Conservation (phyloP, 2,113 vertebrate genomes). For the Euleptes europaea region DNA sequence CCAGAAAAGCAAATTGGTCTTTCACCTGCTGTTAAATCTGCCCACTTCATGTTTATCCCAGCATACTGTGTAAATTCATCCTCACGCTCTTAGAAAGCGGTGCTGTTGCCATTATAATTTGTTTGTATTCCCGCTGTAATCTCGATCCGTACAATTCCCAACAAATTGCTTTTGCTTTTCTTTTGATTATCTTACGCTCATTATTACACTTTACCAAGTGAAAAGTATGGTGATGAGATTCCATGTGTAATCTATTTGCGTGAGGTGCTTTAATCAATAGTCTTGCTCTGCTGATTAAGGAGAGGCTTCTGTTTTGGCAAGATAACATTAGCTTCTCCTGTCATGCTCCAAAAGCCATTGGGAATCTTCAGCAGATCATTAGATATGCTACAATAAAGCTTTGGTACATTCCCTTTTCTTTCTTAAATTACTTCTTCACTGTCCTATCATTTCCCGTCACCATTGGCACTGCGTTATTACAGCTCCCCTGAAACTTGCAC, state of each 20-base stretch:
- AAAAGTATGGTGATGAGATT: constrained; percentile 77
- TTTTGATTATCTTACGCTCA: constrained; percentile 72
- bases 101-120: constrained; percentile 57
- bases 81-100: constrained; percentile 33
- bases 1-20: constrained; percentile 15
- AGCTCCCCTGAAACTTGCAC: constrained; percentile 78
- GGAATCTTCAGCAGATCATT: constrained; percentile 88
- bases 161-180: constrained; percentile 70
- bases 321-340: constrained; percentile 90
- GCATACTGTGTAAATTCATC: not conserved
- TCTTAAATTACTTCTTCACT: constrained; percentile 85
- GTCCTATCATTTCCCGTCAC: constrained; percentile 77
- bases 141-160: constrained; percentile 64
- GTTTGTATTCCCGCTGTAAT: constrained; percentile 68
- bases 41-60: not conserved
- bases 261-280: constrained; percentile 88
- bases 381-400: constrained; percentile 87
- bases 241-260: constrained; percentile 78
- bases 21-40: not conserved
- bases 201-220: constrained; percentile 74
- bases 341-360: constrained; percentile 83
- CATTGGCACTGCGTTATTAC: constrained; percentile 69
- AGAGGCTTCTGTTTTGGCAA: constrained; percentile 83
- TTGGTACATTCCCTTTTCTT: constrained; percentile 78
- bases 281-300: constrained; percentile 90